These are phyloP conservation scores for Tineola bisselliella DNA, from an alignment of 2,888 invertebrate species.

Conservation along the genomic window DNA sequence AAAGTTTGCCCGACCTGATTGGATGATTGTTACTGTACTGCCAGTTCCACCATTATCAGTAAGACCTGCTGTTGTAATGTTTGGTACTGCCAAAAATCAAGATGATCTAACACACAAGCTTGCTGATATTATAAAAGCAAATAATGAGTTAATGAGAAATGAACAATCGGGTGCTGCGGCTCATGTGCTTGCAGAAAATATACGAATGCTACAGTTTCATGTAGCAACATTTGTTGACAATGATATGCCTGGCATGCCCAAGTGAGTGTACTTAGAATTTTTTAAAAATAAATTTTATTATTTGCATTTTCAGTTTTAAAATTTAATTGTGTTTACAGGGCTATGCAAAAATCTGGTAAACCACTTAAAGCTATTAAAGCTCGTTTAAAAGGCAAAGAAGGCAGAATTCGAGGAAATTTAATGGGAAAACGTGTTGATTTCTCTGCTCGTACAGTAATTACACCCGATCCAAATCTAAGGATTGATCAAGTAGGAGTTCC, in stretches of 20 bases:
- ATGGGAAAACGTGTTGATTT: conserved; percentile 99
- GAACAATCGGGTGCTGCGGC: conserved; percentile 97
- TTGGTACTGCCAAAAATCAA: conserved; percentile 98
- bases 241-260: conserved; percentile 97
- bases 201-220: conserved; percentile 97
- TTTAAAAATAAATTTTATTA: background rate
- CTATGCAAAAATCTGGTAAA: conserved; percentile 99
- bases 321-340: conserved; percentile 62
- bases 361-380: conserved; percentile 98
- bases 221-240: conserved; percentile 98
- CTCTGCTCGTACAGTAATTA: conserved; percentile 98
- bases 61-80: conserved; percentile 98
- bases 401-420: conserved; percentile 97
- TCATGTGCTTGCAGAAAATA: conserved; percentile 96
- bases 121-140: conserved; percentile 97
- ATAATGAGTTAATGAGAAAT: conserved; percentile 94
- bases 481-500: conserved; percentile 99
- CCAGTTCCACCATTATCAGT: conserved; percentile 98
- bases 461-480: conserved; percentile 93
- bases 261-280: conserved; percentile 42
- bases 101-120: conserved; percentile 99
- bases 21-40: conserved; percentile 98
- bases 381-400: conserved; percentile 97
- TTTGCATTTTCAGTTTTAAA: background rate
- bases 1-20: conserved; percentile 96